Percentiles rank a stretch among this genome's conserved stretches.
These are phyloP conservation scores for Nothura maculosa DNA, from an alignment of 2,797 vertebrate genomes.

Conservation along the genomic window DNA sequence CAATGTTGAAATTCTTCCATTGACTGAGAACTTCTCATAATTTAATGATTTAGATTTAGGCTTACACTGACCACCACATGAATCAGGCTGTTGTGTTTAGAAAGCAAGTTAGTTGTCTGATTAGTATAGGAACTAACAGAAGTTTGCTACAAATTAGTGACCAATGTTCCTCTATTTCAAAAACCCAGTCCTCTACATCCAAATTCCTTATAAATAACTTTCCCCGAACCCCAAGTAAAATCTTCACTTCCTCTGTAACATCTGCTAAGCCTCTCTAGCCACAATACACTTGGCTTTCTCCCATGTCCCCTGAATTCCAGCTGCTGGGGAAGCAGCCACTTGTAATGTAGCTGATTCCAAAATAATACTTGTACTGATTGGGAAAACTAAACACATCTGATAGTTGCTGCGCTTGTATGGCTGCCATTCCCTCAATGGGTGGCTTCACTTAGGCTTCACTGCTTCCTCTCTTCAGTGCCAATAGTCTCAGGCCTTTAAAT, in stretches of 20 bases:
- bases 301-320: conserved; percentile 58
- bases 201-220: conserved; percentile 17
- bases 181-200: not conserved
- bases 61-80: not conserved
- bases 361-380: conserved; percentile 60
- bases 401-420: not conserved
- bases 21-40: not conserved
- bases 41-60: not conserved
- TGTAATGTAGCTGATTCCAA: conserved; percentile 47
- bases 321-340: conserved; percentile 52
- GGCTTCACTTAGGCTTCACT: not conserved
- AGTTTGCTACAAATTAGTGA: not conserved
- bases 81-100: not conserved
- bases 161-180: not conserved
- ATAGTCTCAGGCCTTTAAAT: not conserved
- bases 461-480: not conserved
- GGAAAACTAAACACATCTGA: not conserved
- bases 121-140: not conserved
- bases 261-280: conserved; percentile 47
- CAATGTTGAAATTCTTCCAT: not conserved
- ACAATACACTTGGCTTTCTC: conserved; percentile 37
- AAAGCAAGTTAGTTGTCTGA: not conserved
- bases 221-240: not conserved
- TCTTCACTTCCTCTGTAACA: conserved; percentile 40
- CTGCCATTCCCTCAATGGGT: not conserved